Percentiles rank a stretch among this genome's conserved stretches.
Evolutionary conservation across 2,888 invertebrate species (phyloP).

Genomic region (Andricus curvator): DNA sequence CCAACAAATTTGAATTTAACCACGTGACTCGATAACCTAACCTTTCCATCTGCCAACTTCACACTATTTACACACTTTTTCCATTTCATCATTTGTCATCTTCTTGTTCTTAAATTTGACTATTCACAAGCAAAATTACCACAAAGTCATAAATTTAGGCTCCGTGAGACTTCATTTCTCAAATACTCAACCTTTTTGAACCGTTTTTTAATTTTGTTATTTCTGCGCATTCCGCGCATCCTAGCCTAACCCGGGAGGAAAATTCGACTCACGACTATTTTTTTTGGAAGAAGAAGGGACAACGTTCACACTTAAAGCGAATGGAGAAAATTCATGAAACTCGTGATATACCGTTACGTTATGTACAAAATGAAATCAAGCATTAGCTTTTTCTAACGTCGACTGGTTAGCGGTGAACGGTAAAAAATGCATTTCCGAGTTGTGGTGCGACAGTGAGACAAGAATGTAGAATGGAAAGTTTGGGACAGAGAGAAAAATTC

Average conservation of each 20-base stretch:
- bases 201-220: too few species aligned
- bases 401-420: background rate
- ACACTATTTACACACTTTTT: too few species aligned
- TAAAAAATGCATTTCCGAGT: constrained; percentile 8
- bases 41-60: too few species aligned
- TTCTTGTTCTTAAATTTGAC: too few species aligned
- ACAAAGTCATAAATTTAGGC: too few species aligned
- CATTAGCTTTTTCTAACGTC: background rate
- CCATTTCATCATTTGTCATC: too few species aligned
- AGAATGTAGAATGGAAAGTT: constrained; percentile 73
- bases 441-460: constrained; percentile 14
- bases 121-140: too few species aligned
- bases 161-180: too few species aligned
- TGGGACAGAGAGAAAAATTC: constrained; percentile 58
- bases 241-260: background rate
- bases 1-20: too few species aligned
- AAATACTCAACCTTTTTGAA: too few species aligned
- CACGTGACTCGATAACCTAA: too few species aligned
- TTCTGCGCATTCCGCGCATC: background rate
- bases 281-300: constrained; percentile 21
- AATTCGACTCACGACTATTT: background rate
- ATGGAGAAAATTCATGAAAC: constrained; percentile 22
- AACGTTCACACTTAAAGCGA: background rate
- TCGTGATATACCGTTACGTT: constrained; percentile 30
- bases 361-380: constrained; percentile 23